Evolutionary conservation across 1,140 invertebrate species (phyloP).

Genomic region (Scaptodrosophila lebanonensis): DNA sequence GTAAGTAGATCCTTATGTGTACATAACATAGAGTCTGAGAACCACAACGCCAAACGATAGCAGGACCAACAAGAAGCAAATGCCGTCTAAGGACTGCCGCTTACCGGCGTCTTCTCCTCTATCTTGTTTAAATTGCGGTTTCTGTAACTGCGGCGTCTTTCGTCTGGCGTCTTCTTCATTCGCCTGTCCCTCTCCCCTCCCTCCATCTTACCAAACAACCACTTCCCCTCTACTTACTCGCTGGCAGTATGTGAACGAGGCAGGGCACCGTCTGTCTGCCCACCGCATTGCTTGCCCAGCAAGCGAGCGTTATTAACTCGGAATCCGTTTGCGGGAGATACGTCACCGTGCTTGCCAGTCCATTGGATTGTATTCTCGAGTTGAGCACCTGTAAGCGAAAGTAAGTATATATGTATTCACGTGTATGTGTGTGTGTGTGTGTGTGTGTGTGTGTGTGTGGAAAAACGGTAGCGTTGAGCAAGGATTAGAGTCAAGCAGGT

Average conservation of each 20-base stretch:
- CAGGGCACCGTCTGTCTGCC: constrained; percentile 89
- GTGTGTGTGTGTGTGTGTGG: no score
- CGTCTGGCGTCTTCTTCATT: no score
- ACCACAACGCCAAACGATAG: constrained; percentile 16
- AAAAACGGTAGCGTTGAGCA: no score
- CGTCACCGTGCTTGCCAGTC: constrained; percentile 83
- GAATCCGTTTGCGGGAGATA: constrained; percentile 81
- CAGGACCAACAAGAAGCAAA: constrained; percentile 10
- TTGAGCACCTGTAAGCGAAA: constrained; percentile 78
- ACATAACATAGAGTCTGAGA: constrained; percentile 50
- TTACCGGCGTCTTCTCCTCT: neutral
- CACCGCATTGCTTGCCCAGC: constrained; percentile 90
- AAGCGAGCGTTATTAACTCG: constrained; percentile 89
- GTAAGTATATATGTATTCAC: no score
- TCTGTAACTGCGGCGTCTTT: no score
- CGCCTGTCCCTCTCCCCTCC: no score
- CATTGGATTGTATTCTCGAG: constrained; percentile 80
- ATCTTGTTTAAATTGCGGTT: constrained; percentile 58
- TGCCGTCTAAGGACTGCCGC: neutral
- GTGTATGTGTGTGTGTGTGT: no score
- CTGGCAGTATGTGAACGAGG: constrained; percentile 87
- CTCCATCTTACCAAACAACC: constrained; percentile 30
- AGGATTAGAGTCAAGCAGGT: no score
- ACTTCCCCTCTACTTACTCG: constrained; percentile 81
- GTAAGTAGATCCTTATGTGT: constrained; percentile 69